Evolutionary conservation across 2,113 vertebrate species (phyloP).

Genomic region (Lepisosteus osseus): DNA sequence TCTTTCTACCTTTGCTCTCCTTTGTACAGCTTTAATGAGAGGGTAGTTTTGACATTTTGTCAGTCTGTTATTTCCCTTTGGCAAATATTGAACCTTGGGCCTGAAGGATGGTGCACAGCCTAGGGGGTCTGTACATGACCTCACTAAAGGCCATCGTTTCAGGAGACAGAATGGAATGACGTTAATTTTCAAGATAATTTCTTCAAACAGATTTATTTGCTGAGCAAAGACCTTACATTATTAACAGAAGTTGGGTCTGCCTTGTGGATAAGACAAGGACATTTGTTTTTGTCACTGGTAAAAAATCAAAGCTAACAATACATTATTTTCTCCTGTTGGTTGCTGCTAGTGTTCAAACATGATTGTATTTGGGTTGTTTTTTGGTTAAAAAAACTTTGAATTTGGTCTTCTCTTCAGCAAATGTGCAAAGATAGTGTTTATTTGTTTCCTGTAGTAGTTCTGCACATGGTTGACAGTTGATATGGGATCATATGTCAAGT

Average conservation of each 20-base stretch:
- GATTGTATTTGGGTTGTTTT: neutral
- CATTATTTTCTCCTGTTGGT: neutral
- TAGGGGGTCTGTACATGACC: neutral
- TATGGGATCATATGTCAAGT: neutral
- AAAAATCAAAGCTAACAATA: too few relatives aligned
- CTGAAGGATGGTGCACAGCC: neutral
- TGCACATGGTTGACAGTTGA: too few relatives aligned
- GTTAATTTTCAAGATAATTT: too few relatives aligned
- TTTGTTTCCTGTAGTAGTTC: neutral
- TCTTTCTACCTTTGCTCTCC: conserved; percentile 26
- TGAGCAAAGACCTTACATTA: too few relatives aligned
- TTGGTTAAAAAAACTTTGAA: too few relatives aligned
- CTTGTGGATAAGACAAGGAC: too few relatives aligned
- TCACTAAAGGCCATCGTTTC: too few relatives aligned
- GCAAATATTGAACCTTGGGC: neutral
- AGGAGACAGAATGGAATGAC: too few relatives aligned
- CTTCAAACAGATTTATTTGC: too few relatives aligned
- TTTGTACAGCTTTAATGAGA: conserved; percentile 8
- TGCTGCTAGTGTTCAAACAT: neutral
- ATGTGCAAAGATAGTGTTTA: neutral
- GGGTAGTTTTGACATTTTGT: neutral
- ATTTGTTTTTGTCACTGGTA: too few relatives aligned
- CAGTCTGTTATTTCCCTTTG: neutral
- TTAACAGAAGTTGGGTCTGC: too few relatives aligned
- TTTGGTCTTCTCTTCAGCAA: neutral